A percentile compares a stretch with the other conserved stretches of the same genome.
Conservation (phyloP, 2,797 vertebrate genomes). For the Sebastes minor region DNA sequence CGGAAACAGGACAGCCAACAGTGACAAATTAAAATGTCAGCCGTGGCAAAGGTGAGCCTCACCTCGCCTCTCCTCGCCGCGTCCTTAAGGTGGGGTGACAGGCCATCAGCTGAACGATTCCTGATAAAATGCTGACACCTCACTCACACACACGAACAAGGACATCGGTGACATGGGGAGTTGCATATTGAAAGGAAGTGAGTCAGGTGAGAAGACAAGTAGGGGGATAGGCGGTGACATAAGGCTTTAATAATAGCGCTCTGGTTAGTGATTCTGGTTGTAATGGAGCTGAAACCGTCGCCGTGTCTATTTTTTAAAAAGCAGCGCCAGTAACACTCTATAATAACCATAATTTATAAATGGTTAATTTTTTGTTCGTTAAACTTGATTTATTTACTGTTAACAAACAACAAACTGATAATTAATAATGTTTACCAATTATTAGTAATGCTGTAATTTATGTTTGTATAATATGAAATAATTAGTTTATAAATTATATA, state of each 20-base stretch:
- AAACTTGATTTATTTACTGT: too few species aligned
- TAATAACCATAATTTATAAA: too few species aligned
- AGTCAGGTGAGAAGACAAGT: conserved; percentile 45
- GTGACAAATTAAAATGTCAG: conserved; percentile 85
- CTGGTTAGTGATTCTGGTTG: background rate
- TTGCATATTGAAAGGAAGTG: conserved; percentile 55
- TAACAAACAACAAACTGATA: too few species aligned
- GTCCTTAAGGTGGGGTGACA: conserved; percentile 73
- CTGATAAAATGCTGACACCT: conserved; percentile 77
- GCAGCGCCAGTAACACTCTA: background rate
- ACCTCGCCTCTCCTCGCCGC: conserved; percentile 48
- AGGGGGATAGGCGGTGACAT: conserved; percentile 39
- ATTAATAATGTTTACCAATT: too few species aligned
- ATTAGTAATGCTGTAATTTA: too few species aligned
- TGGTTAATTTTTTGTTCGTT: too few species aligned
- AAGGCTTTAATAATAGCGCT: conserved; percentile 37
- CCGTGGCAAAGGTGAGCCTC: conserved; percentile 76
- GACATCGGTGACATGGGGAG: conserved; percentile 60
- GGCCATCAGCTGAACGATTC: conserved; percentile 70
- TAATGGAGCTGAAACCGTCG: background rate
- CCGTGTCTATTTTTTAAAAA: conserved; percentile 7
- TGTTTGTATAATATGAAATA: too few species aligned
- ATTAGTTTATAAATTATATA: too few species aligned
- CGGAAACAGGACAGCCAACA: conserved; percentile 63
- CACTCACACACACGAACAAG: conserved; percentile 60